Conservation (phyloP, 2,113 vertebrate species). For the Macrotus californicus region DNA sequence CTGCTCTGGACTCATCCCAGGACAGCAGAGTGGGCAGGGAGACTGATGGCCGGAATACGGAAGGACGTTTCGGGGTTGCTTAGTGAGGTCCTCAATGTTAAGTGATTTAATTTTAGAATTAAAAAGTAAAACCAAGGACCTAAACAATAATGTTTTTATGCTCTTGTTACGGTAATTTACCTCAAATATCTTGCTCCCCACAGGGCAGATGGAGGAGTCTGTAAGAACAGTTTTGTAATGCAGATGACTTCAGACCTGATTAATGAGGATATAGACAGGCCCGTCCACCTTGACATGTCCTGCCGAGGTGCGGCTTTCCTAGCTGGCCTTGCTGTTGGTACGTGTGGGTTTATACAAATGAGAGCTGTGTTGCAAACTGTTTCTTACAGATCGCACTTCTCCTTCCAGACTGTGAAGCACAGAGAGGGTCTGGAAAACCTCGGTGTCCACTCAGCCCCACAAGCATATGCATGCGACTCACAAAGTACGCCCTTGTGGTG, state of each 20-base stretch:
- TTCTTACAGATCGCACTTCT: background rate
- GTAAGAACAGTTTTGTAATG: slow-evolving; percentile 93
- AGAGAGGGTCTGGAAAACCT: background rate
- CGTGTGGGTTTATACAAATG: background rate
- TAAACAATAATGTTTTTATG: background rate
- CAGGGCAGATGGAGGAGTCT: slow-evolving; percentile 95
- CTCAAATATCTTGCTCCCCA: slow-evolving; percentile 28
- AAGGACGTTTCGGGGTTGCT: background rate
- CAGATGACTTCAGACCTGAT: slow-evolving; percentile 96
- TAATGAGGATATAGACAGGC: slow-evolving; percentile 84
- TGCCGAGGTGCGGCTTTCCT: slow-evolving; percentile 94
- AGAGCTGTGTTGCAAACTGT: background rate
- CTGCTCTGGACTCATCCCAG: background rate
- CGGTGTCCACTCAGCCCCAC: background rate
- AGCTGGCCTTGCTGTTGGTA: slow-evolving; percentile 92
- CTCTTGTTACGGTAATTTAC: background rate
- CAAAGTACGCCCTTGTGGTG: background rate
- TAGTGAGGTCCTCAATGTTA: background rate
- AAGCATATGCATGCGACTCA: background rate
- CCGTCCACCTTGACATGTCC: slow-evolving; percentile 88
- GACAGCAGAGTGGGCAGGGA: background rate
- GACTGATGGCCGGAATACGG: background rate
- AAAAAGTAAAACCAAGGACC: background rate
- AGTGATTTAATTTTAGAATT: slow-evolving; percentile 1
- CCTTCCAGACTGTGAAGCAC: background rate